These are phyloP conservation scores for Pelusios castaneus DNA, from an alignment of 2,113 vertebrate genomes.

Conservation along the genomic window DNA sequence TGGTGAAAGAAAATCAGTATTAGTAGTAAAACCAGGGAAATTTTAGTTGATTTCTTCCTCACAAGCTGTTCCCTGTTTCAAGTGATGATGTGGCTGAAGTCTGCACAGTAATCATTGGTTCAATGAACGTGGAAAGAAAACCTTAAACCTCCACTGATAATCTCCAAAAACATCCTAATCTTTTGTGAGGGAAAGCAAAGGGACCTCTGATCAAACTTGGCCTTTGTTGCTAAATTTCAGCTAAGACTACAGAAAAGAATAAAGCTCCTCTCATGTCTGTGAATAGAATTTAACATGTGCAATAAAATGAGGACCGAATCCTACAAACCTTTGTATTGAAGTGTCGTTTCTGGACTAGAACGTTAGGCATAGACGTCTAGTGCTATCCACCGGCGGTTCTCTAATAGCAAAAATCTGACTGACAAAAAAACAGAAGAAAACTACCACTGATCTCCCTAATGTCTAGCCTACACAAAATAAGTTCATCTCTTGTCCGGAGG, in stretches of 20 bases:
- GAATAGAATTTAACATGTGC: slow-evolving; percentile 36
- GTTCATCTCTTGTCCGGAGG: not conserved
- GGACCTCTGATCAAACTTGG: slow-evolving; percentile 5
- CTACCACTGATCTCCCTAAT: not conserved
- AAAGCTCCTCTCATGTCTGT: not conserved
- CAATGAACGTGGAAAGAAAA: not conserved
- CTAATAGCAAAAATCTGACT: not conserved
- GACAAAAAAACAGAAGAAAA: not conserved
- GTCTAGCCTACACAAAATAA: not conserved
- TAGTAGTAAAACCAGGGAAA: not conserved
- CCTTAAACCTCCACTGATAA: not conserved
- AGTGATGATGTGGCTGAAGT: not conserved
- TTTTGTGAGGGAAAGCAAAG: slow-evolving; percentile 22
- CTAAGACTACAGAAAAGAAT: not conserved
- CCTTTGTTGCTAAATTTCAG: slow-evolving; percentile 30
- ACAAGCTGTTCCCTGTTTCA: not conserved
- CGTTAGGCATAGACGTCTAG: not conserved
- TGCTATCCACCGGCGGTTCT: not conserved
- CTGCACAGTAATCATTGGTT: not conserved
- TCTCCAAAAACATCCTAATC: not conserved
- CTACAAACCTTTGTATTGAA: slow-evolving; percentile 24
- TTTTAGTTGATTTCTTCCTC: not conserved
- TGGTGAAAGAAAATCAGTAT: not conserved
- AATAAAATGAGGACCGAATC: slow-evolving; percentile 44
- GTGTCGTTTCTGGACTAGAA: not conserved